Conservation (phyloP, 2,888 invertebrate genomes). For the Eristalis arbustorum region DNA sequence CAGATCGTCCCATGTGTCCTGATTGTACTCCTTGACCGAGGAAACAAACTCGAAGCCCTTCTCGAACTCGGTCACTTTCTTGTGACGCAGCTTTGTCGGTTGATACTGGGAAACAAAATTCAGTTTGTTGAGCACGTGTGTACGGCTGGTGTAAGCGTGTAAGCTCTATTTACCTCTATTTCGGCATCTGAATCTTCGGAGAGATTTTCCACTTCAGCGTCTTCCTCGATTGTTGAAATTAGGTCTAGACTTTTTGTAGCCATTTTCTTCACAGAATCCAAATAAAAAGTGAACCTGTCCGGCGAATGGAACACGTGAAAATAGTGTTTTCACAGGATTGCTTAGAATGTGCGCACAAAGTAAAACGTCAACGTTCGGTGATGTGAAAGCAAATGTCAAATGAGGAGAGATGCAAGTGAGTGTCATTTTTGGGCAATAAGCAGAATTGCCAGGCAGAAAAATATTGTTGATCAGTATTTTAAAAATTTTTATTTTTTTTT, state of each 20-base stretch:
- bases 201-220: conserved; percentile 89
- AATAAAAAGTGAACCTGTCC: neutral
- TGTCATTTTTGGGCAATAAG: neutral
- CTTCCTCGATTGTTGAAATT: conserved; percentile 91
- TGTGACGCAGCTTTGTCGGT: conserved; percentile 88
- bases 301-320: conserved; percentile 42
- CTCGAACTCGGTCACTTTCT: conserved; percentile 88
- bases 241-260: conserved; percentile 81
- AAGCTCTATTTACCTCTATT: conserved; percentile 83
- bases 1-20: conserved; percentile 90
- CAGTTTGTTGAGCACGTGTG: conserved; percentile 51
- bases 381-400: neutral
- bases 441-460: neutral
- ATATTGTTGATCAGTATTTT: too few relatives aligned
- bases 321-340: conserved; percentile 9
- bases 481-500: too few relatives aligned
- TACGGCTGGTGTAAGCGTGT: too few relatives aligned
- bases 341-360: conserved; percentile 33
- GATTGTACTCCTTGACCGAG: conserved; percentile 88
- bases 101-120: conserved; percentile 84
- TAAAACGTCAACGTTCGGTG: neutral
- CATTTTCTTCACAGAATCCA: conserved; percentile 70
- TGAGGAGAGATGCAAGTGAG: neutral
- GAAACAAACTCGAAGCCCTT: conserved; percentile 91
- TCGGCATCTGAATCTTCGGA: conserved; percentile 91